A percentile compares a stretch with the other conserved stretches of the same genome.
Evolutionary conservation across 1,140 invertebrate genomes (phyloP).

Genomic region (Polypedilum vanderplanki): DNA sequence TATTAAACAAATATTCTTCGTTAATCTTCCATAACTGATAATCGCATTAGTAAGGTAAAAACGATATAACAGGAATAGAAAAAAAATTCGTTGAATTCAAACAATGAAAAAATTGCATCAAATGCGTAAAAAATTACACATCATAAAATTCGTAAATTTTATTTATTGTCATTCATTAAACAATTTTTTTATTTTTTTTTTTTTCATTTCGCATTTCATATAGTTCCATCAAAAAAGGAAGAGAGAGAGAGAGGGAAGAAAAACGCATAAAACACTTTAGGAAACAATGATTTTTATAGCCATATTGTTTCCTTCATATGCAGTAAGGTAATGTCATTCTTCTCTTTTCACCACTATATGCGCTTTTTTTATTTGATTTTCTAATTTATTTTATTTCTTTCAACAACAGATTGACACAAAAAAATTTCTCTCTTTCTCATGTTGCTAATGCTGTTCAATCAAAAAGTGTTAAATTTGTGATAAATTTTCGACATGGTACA

Average conservation of each 20-base stretch:
- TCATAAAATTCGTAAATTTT: conserved; percentile 24
- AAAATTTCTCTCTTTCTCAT: not conserved
- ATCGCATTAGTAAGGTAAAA: not conserved
- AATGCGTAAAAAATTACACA: conserved; percentile 29
- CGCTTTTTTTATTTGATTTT: not conserved
- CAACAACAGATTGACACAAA: conserved; percentile 4
- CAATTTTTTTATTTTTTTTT: not conserved
- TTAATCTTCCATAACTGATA: conserved; percentile 23
- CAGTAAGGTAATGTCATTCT: too few species aligned
- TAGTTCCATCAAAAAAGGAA: too few species aligned
- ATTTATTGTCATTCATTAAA: conserved; percentile 25
- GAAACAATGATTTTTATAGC: conserved; percentile 24
- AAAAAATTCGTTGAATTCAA: not conserved
- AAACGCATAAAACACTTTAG: conserved; percentile 17
- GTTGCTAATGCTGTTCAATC: not conserved
- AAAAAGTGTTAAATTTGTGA: conserved; percentile 26
- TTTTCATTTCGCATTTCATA: too few species aligned
- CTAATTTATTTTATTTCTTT: not conserved
- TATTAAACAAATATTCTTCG: not conserved
- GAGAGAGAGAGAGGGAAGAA: not conserved
- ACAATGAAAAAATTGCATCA: conserved; percentile 9
- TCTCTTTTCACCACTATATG: not conserved
- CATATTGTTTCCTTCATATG: conserved; percentile 9
- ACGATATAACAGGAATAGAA: not conserved
- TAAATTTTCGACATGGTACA: conserved; percentile 25